Evolutionary conservation across 1,140 invertebrate genomes (phyloP).

Genomic region (Delia radicum): DNA sequence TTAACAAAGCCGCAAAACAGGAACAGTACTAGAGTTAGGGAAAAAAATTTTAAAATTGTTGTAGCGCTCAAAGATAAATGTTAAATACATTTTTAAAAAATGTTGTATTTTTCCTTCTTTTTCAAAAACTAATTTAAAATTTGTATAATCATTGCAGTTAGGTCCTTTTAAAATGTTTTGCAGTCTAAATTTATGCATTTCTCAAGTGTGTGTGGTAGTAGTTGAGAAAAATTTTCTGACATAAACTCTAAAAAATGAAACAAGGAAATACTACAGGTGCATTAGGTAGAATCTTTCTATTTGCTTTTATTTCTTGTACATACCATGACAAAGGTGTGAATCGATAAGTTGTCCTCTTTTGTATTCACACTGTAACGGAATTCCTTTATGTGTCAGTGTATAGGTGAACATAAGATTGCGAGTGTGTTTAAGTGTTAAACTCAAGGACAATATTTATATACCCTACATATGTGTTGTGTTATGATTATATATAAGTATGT

Average conservation of each 20-base stretch:
- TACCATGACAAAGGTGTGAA: background rate
- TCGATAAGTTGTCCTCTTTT: background rate
- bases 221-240: background rate
- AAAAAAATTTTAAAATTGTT: too few species aligned
- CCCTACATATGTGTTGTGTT: background rate
- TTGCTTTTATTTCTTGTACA: background rate
- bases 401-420: background rate
- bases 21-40: too few species aligned
- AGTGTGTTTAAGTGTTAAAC: background rate
- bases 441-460: constrained; percentile 1
- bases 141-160: background rate
- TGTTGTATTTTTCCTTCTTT: too few species aligned
- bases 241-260: background rate
- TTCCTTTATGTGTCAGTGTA: background rate
- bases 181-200: background rate
- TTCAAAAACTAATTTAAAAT: too few species aligned
- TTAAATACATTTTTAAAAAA: too few species aligned
- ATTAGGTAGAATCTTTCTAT: background rate
- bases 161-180: background rate
- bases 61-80: too few species aligned
- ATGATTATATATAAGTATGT: background rate
- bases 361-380: background rate
- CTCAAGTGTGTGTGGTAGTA: background rate
- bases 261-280: background rate
- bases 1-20: too few species aligned